Percentiles rank a stretch among this genome's conserved stretches.
These are phyloP conservation scores for Mastomys coucha DNA, from an alignment of 2,113 vertebrate genomes.

Conservation along the genomic window DNA sequence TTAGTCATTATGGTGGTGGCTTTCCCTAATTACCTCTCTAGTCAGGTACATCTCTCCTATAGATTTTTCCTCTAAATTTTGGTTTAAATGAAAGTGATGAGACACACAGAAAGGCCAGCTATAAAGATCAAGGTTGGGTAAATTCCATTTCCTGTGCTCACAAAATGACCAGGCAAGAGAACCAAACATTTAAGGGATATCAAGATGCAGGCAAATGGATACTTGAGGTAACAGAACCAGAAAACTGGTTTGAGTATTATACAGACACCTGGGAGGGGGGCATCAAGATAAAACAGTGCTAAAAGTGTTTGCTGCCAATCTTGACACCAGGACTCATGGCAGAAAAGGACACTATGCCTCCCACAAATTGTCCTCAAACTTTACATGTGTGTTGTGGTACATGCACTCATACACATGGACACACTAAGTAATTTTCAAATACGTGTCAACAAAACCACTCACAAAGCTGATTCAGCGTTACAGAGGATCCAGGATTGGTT, in stretches of 20 bases:
- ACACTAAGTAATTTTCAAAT: background rate
- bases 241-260: background rate
- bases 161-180: slow-evolving; percentile 46
- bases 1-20: slow-evolving; percentile 79
- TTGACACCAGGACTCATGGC: too few species aligned
- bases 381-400: background rate
- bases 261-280: background rate
- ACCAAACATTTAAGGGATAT: background rate
- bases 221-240: accelerated
- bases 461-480: background rate
- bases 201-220: accelerated
- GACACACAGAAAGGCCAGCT: slow-evolving; percentile 73
- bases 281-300: background rate
- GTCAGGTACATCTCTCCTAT: slow-evolving; percentile 41
- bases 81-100: slow-evolving; percentile 77
- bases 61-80: slow-evolving; percentile 69
- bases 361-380: background rate
- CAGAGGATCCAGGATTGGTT: background rate
- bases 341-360: too few species aligned
- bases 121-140: slow-evolving; percentile 70
- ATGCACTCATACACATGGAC: too few species aligned
- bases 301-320: too few species aligned
- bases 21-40: slow-evolving; percentile 82
- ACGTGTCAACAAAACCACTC: background rate
- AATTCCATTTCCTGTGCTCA: slow-evolving; percentile 70